Conservation (phyloP, 2,113 vertebrate species). For the Saguinus midas region DNA sequence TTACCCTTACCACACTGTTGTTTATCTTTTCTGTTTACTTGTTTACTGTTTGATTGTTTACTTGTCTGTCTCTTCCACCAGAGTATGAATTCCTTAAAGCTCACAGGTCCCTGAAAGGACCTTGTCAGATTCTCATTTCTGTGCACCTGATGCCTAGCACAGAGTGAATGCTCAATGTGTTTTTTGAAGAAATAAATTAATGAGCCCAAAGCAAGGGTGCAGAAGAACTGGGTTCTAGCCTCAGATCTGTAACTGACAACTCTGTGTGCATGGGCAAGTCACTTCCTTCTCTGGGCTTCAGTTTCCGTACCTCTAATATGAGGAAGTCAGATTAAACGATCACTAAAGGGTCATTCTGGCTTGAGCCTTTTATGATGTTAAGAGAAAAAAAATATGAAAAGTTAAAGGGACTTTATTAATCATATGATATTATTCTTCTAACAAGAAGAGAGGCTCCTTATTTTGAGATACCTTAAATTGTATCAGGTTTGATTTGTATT, state of each 20-base stretch:
- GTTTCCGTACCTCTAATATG: too few species aligned
- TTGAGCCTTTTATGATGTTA: neutral
- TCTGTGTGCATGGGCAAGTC: neutral
- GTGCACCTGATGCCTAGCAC: neutral
- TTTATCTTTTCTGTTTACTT: too few species aligned
- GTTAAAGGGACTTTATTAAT: slow-evolving; percentile 27
- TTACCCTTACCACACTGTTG: too few species aligned
- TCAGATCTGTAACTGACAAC: neutral
- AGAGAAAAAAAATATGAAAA: neutral
- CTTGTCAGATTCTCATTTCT: neutral
- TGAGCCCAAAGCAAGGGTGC: neutral
- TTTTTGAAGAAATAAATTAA: neutral
- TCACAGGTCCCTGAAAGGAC: neutral
- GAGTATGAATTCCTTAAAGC: neutral
- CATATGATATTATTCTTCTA: slow-evolving; percentile 19
- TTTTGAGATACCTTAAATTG: neutral
- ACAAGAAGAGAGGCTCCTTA: neutral
- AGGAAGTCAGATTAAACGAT: neutral
- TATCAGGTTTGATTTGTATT: neutral
- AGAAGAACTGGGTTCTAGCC: neutral
- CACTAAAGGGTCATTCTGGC: neutral
- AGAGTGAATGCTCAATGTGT: neutral
- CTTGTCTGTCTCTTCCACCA: neutral
- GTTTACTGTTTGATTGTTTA: neutral
- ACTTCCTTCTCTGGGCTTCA: neutral